Conservation (phyloP, 2,888 invertebrate genomes). For the Eugnorisma glareosa region DNA sequence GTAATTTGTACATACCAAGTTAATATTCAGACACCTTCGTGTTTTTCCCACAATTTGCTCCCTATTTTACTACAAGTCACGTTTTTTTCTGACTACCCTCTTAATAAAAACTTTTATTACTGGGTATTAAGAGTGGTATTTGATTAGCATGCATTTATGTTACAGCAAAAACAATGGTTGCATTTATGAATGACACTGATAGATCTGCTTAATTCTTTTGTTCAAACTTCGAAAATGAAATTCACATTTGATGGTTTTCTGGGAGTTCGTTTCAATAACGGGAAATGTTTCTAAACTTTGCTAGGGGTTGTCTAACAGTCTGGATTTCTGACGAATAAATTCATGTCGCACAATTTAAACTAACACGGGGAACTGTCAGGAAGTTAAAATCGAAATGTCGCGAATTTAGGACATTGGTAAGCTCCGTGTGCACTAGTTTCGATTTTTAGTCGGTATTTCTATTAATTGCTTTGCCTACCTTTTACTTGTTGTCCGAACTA, state of each 20-base stretch:
- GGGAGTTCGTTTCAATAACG: conserved; percentile 30
- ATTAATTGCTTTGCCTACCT: conserved; percentile 21
- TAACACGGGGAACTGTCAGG: conserved; percentile 2
- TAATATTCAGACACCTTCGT: conserved; percentile 81
- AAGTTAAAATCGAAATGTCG: conserved; percentile 54
- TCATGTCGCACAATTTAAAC: conserved; percentile 31
- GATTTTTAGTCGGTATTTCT: conserved; percentile 25
- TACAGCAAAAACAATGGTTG: conserved; percentile 60
- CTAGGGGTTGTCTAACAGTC: background rate
- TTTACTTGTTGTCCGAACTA: background rate
- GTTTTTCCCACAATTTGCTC: conserved; percentile 83
- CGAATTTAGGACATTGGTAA: conserved; percentile 11
- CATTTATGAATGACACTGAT: conserved; percentile 80
- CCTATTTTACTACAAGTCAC: conserved; percentile 45
- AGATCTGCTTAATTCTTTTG: conserved; percentile 77
- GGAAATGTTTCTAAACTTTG: conserved; percentile 35
- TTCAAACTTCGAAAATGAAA: conserved; percentile 43
- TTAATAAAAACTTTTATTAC: conserved; percentile 50
- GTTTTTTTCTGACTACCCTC: conserved; percentile 33
- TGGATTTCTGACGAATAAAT: conserved; percentile 29
- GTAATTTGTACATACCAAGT: conserved; percentile 80
- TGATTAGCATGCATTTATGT: conserved; percentile 33
- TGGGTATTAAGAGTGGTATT: conserved; percentile 63
- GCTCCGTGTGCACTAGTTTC: conserved; percentile 6
- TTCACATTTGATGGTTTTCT: conserved; percentile 30